Base-by-base conservation (phyloP, 2,797 vertebrate genomes). In the Characodon lateralis region DNA sequence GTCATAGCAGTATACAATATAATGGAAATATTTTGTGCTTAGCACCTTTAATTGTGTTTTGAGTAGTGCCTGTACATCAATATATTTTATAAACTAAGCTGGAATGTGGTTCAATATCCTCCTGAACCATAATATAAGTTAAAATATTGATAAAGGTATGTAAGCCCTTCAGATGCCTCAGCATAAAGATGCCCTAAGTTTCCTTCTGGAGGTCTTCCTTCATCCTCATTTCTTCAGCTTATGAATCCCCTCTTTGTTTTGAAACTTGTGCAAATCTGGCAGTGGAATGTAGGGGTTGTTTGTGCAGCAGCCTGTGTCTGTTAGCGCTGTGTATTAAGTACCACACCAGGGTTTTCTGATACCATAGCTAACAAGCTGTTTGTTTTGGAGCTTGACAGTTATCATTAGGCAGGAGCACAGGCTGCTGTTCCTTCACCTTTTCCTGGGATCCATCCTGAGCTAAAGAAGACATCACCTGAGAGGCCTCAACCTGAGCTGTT, bases 341-440 rank as follows among this genome's bases (percentile, higher is more conserved):
- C 79, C 77, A 78, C 59, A 70, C 83, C 16, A 71, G 26, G 35
- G 63, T 28, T 78, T 83, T 79, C 50, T 72, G 28, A 80, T 71
- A 73, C 73, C 20, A 50, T 9, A 55, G 4, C 76, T 92, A 94
- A 89, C 88, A 92, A 41, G 89, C 82, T 3, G 87, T 85, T 18
- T 94, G 86, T 76, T 78, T 22, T 61, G 81, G 58, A 76, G 71
- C 82, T 43, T 16, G 70, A 22, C 76, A 31, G 74, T 79, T 66
- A 78, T 88, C 89, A 4, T 28, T 46, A n/a, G 92, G 78, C 77
- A 86, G 69, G 77, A 85, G 59, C 48, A 83, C 55, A 0, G 77
- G 86, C 71, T 81, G 56, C 28, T 89, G 84, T 63, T 75, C 28
- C 7, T 81, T 72, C 1, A 76, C 85, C 20, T 46, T 80, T 41